phyloP scores from a whole-genome alignment of 1,140 invertebrate species.

The Pomacea maculata region DNA sequence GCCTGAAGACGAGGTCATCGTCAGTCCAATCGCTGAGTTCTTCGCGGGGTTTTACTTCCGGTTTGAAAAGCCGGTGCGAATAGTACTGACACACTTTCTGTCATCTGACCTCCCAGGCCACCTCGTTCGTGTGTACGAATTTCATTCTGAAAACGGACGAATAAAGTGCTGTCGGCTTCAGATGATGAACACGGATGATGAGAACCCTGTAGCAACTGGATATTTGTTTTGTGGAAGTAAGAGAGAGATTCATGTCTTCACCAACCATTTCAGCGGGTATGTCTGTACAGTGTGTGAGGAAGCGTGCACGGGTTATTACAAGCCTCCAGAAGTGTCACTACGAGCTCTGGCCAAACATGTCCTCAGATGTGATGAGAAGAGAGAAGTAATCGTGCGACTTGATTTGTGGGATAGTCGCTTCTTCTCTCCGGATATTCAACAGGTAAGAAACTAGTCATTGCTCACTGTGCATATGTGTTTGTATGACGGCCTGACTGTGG shows the following conservation, averaged over 20 bases:
- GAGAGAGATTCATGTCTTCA: neutral
- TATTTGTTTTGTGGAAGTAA: neutral
- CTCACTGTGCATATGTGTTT: too few relatives aligned
- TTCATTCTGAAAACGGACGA: neutral
- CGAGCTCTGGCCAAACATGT: neutral
- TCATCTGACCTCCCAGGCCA: neutral
- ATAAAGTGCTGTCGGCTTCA: neutral
- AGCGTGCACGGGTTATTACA: neutral
- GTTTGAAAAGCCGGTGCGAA: neutral
- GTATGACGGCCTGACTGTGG: too few relatives aligned
- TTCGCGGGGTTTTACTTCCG: neutral
- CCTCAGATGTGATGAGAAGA: neutral
- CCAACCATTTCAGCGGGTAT: conserved; percentile 9
- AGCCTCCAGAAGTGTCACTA: neutral
- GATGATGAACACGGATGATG: neutral
- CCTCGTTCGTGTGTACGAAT: neutral
- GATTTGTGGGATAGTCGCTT: conserved; percentile 1
- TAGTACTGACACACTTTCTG: conserved; percentile 1
- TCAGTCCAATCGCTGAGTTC: neutral
- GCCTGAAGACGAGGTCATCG: conserved; percentile 1
- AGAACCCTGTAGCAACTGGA: too few relatives aligned
- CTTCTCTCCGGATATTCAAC: neutral
- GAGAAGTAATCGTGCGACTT: neutral
- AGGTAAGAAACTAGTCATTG: neutral
- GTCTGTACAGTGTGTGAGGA: neutral